Evolutionary conservation across 2,113 vertebrate species (phyloP), one percentile per base, ranked within the genome.

Genomic region (Eretmochelys imbricata): DNA sequence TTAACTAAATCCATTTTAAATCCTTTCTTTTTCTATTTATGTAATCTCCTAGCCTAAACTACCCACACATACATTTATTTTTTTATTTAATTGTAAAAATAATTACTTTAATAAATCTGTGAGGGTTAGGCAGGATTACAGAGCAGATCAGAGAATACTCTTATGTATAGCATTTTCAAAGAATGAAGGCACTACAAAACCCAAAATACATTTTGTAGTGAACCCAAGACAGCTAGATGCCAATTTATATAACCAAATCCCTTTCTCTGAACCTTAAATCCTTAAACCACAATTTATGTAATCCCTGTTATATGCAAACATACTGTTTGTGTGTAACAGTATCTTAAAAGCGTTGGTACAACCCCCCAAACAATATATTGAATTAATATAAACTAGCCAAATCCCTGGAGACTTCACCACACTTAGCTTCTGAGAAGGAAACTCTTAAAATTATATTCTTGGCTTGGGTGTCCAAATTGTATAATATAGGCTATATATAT

Each of bases 221-320:
- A 97, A 85, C 89, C 84, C 72, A 89, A 6, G 85, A 93, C 92
- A 83, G 84, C 80, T 93, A 90, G 96, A 95, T 59, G 87, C 93
- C 87, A 94, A 93, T 91, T 97, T 97, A 90, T 93, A 94, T 97
- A 95, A 24, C 54, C 88, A 96, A 97, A 97, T 97, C 89, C 91
- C 88, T 95, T 95, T 62, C 76, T 91, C 91, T 97, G 94, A 95
- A 57, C 29, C 85, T 97, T 93, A 93, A 96, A 96, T 95, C 94
- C 83, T 94, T 93, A 95, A 92, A 97, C 89, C 84, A 97, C 92
- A 94, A 95, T 97, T 97, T 97, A 93, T 97, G 97, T 98, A 97
- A 97, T 95, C 89, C 90, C 72, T 92, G 83, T 81, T 86, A 59
- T 82, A 91, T 89, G 90, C 93, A 97, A 97, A 96, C 55, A 96